Percentiles rank a stretch among this genome's conserved stretches.
phyloP scores from a whole-genome alignment of 2,888 invertebrate species.

The Drosophila nr. perissopoda region DNA sequence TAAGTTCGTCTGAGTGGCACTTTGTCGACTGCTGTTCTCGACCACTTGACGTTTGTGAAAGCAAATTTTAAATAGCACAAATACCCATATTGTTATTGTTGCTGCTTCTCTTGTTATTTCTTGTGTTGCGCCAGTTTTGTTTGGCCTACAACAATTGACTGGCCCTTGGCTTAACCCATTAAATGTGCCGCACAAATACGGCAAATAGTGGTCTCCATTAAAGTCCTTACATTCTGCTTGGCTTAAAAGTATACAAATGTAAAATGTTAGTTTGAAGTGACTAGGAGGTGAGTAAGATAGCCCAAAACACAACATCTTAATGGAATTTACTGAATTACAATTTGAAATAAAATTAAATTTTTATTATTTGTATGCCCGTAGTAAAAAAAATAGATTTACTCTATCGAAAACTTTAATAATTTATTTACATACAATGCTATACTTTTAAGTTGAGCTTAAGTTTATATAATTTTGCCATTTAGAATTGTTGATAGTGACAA shows the following conservation, averaged over 20 bases:
- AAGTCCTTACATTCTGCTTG: slow-evolving; percentile 11
- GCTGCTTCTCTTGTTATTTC: slow-evolving; percentile 25
- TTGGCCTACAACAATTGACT: slow-evolving; percentile 72
- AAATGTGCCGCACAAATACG: slow-evolving; percentile 33
- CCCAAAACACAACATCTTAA: background rate
- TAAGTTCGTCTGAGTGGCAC: slow-evolving; percentile 72
- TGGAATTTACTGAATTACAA: background rate
- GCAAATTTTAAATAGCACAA: slow-evolving; percentile 75
- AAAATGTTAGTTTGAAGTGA: background rate
- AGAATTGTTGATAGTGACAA: background rate
- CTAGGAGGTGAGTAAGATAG: background rate
- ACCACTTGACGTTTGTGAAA: slow-evolving; percentile 73
- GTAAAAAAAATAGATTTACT: background rate
- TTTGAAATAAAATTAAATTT: background rate
- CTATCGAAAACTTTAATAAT: background rate
- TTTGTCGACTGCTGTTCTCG: slow-evolving; percentile 65
- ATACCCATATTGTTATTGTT: slow-evolving; percentile 64
- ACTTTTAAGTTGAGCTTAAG: background rate
- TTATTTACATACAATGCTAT: background rate
- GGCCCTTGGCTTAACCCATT: slow-evolving; percentile 54
- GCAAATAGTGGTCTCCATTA: slow-evolving; percentile 13
- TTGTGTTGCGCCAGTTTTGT: slow-evolving; percentile 64
- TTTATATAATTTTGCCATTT: background rate
- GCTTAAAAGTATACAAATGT: background rate
- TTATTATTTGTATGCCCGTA: background rate